Evolutionary conservation across 2,888 invertebrate genomes (phyloP).

Genomic region (Argynnis bischoffii): DNA sequence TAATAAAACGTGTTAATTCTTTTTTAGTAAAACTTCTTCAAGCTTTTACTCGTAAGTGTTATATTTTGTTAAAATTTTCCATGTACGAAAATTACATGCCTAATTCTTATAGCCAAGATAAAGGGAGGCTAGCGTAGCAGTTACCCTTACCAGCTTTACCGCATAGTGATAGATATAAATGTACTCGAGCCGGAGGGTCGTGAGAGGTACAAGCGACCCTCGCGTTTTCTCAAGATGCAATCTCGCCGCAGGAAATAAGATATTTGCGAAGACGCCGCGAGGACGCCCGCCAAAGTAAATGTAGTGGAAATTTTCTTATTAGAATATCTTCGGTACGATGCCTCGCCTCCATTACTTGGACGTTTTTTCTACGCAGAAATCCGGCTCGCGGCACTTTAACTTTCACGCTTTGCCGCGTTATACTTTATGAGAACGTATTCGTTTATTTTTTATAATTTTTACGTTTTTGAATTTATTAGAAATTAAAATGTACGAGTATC

Average conservation of each 20-base stretch:
- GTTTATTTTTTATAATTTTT: conserved; percentile 31
- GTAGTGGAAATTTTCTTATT: conserved; percentile 84
- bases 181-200: conserved; percentile 54
- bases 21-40: too few relatives aligned
- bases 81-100: conserved; percentile 7
- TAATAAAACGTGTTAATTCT: too few relatives aligned
- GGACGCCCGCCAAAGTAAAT: conserved; percentile 80
- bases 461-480: conserved; percentile 20
- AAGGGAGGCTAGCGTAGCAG: conserved; percentile 18
- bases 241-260: conserved; percentile 83
- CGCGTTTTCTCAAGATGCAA: conserved; percentile 83
- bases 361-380: conserved; percentile 75
- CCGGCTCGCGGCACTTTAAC: conserved; percentile 57
- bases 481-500: background rate
- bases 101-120: conserved; percentile 4
- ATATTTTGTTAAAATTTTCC: background rate
- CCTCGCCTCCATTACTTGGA: conserved; percentile 69
- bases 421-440: conserved; percentile 44
- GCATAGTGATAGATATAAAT: conserved; percentile 43
- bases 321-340: conserved; percentile 82
- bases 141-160: conserved; percentile 24
- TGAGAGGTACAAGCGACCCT: conserved; percentile 74
- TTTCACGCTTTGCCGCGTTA: conserved; percentile 63
- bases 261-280: conserved; percentile 83
- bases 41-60: too few relatives aligned